Evolutionary conservation across 2,797 vertebrate genomes (phyloP).

Genomic region (Synanceia verrucosa): DNA sequence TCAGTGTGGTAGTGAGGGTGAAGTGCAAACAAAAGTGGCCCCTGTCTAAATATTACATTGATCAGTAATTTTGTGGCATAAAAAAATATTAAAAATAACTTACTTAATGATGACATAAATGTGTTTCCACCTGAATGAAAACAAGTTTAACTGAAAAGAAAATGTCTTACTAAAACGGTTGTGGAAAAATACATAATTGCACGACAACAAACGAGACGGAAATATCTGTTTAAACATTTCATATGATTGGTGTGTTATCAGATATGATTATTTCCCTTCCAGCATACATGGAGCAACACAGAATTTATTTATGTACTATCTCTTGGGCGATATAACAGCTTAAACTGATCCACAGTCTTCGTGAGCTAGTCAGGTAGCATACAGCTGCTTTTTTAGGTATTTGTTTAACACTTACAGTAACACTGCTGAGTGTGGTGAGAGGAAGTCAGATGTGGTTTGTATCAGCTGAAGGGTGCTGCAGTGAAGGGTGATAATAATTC

Average conservation of each 20-base stretch:
- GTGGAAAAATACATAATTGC: not conserved
- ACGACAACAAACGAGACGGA: not conserved
- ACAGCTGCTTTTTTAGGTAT: too few relatives aligned
- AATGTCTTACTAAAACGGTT: not conserved
- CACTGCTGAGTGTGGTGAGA: too few relatives aligned
- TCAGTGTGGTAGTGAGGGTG: constrained; percentile 51
- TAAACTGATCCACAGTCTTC: not conserved
- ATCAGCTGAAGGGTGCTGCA: too few relatives aligned
- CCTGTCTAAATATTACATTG: not conserved
- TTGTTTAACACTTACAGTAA: too few relatives aligned
- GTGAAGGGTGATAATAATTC: not conserved
- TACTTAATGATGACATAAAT: too few relatives aligned
- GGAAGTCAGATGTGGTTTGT: too few relatives aligned
- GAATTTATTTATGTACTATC: not conserved
- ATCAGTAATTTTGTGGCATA: too few relatives aligned
- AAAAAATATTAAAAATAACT: too few relatives aligned
- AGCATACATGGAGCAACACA: not conserved
- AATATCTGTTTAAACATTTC: not conserved
- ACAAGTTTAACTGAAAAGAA: not conserved
- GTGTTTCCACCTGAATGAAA: not conserved
- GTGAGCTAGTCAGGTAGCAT: not conserved
- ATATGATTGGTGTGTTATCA: not conserved
- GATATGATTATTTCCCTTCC: not conserved
- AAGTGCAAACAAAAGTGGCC: constrained; percentile 19
- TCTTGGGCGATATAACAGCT: too few relatives aligned